Evolutionary conservation across 2,113 vertebrate genomes (phyloP).

Genomic region (Poeciliopsis occidentalis): DNA sequence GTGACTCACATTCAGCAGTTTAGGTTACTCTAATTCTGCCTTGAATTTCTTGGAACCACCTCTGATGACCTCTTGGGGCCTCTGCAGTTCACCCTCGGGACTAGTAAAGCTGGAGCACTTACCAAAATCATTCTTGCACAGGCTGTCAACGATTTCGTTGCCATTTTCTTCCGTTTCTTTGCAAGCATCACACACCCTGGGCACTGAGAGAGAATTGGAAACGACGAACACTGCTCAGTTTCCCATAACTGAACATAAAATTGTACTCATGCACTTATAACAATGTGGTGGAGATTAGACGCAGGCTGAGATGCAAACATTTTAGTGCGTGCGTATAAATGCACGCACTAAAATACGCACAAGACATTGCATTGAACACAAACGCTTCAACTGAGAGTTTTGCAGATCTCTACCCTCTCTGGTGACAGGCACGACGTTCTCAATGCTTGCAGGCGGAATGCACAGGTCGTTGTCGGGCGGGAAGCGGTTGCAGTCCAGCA

Average conservation of each 20-base stretch:
- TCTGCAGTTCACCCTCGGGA: not conserved
- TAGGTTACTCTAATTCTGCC: not conserved
- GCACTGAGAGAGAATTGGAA: conserved; percentile 78
- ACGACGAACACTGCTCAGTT: not conserved
- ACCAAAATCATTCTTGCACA: conserved; percentile 99
- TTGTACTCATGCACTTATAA: not conserved
- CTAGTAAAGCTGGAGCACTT: conserved; percentile 69
- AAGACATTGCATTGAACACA: not conserved
- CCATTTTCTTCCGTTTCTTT: conserved; percentile 92
- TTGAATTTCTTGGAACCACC: not conserved
- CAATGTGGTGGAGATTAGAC: not conserved
- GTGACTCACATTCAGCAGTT: not conserved
- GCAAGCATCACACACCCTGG: conserved; percentile 95
- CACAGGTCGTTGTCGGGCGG: conserved; percentile 95
- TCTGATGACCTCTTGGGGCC: conserved; percentile 6
- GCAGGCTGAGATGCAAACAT: not conserved
- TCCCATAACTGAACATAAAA: not conserved
- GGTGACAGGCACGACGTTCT: conserved; percentile 84
- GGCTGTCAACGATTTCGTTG: conserved; percentile 96
- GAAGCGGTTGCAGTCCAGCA: conserved; percentile 93
- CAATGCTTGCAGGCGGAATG: conserved; percentile 89
- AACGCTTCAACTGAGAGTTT: not conserved
- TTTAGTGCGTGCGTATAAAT: not conserved
- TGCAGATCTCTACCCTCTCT: conserved; percentile 82
- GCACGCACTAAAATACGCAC: not conserved